These are phyloP conservation scores for Alauda arvensis DNA, from an alignment of 2,797 vertebrate genomes.

Conservation along the genomic window DNA sequence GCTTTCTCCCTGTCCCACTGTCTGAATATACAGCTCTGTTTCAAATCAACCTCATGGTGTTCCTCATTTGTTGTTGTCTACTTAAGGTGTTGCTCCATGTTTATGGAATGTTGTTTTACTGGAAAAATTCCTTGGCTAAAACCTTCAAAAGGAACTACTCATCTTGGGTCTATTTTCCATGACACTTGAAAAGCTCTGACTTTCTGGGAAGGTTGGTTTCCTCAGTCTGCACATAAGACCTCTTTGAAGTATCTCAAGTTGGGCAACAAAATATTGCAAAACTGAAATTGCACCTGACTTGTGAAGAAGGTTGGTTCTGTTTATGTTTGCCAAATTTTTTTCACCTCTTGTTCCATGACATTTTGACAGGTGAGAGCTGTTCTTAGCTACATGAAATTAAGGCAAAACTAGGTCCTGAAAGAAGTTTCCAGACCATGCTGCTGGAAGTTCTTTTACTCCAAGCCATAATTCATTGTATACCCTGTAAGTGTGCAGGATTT, in stretches of 20 bases:
- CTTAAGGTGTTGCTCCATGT: slow-evolving; percentile 55
- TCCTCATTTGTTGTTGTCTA: slow-evolving; percentile 48
- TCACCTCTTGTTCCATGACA: background rate
- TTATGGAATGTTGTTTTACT: slow-evolving; percentile 61
- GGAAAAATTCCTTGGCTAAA: slow-evolving; percentile 56
- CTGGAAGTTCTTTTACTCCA: background rate
- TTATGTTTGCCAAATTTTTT: background rate
- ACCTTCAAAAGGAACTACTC: slow-evolving; percentile 58
- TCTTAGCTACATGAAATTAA: background rate
- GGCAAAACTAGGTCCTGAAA: background rate
- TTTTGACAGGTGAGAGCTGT: background rate
- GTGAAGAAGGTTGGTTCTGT: slow-evolving; percentile 1
- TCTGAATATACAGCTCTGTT: slow-evolving; percentile 20
- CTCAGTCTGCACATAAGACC: background rate
- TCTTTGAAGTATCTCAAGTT: slow-evolving; percentile 40
- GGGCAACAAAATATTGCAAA: slow-evolving; percentile 37
- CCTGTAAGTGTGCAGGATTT: background rate
- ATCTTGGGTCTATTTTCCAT: slow-evolving; percentile 32
- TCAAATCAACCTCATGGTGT: background rate
- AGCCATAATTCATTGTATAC: background rate
- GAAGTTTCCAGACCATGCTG: background rate
- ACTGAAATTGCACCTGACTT: slow-evolving; percentile 37
- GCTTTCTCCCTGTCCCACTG: slow-evolving; percentile 20
- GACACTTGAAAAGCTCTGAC: slow-evolving; percentile 37
- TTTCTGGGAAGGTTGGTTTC: slow-evolving; percentile 25